Conservation (phyloP, 1,140 invertebrate species). For the Drepana arcuata region DNA sequence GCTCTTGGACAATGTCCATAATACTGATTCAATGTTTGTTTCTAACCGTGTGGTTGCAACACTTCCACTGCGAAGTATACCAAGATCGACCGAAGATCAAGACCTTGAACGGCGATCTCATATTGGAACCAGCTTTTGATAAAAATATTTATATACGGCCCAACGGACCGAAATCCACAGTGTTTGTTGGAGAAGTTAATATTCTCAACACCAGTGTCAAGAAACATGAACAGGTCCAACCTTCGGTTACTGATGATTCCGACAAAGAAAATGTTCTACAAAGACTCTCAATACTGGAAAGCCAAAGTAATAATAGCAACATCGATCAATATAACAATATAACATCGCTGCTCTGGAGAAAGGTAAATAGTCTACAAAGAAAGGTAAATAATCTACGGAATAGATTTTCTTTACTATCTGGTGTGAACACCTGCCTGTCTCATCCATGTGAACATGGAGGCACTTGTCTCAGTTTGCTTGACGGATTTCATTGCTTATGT, state of each 20-base stretch:
- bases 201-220: constrained; percentile 62
- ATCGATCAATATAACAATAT: no score
- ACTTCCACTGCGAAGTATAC: constrained; percentile 34
- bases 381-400: constrained; percentile 43
- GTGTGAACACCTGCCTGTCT: constrained; percentile 76
- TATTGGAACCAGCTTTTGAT: constrained; percentile 75
- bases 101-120: constrained; percentile 75
- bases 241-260: no score
- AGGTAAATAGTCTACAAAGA: constrained; percentile 35
- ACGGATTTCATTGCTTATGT: constrained; percentile 85
- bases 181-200: constrained; percentile 76
- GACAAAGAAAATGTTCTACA: no score
- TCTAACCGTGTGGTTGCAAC: constrained; percentile 21
- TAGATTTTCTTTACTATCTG: no score
- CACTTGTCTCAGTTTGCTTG: constrained; percentile 82
- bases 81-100: constrained; percentile 75
- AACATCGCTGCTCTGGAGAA: constrained; percentile 26
- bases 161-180: constrained; percentile 72
- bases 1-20: constrained; percentile 32
- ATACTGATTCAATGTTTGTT: constrained; percentile 20
- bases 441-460: constrained; percentile 90
- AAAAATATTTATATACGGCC: constrained; percentile 77
- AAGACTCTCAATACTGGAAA: no score
- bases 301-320: no score
- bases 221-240: no score